Conservation (phyloP, 2,797 vertebrate genomes). For the Centropyge bicolor region DNA sequence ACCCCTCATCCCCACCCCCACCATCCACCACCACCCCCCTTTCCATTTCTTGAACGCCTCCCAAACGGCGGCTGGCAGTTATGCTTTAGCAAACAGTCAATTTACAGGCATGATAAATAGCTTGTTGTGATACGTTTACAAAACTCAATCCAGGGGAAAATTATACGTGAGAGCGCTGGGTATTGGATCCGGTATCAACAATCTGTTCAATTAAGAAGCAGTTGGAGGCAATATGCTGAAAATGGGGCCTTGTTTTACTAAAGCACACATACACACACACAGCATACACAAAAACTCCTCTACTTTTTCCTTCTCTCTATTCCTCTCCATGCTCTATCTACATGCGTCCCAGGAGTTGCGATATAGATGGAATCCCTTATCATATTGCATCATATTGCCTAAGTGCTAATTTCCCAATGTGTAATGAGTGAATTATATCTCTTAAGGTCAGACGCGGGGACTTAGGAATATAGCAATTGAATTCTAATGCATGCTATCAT, state of each 20-base stretch:
- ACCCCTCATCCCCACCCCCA: slow-evolving; percentile 45
- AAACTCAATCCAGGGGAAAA: slow-evolving; percentile 94
- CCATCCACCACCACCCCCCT: slow-evolving; percentile 23
- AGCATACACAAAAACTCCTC: slow-evolving; percentile 38
- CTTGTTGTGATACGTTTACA: slow-evolving; percentile 93
- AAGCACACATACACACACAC: slow-evolving; percentile 62
- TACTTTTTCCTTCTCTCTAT: slow-evolving; percentile 51
- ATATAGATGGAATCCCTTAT: slow-evolving; percentile 80
- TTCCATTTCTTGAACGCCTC: slow-evolving; percentile 90
- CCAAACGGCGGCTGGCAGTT: slow-evolving; percentile 91
- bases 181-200: slow-evolving; percentile 94
- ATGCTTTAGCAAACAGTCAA: slow-evolving; percentile 97
- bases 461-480: slow-evolving; percentile 84
- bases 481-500: slow-evolving; percentile 86
- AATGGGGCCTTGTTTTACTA: slow-evolving; percentile 83
- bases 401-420: slow-evolving; percentile 85
- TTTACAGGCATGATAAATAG: slow-evolving; percentile 95
- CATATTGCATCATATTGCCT: slow-evolving; percentile 80
- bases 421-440: slow-evolving; percentile 85
- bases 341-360: slow-evolving; percentile 68
- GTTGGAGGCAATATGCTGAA: slow-evolving; percentile 93
- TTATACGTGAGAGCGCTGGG: slow-evolving; percentile 91
- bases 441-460: slow-evolving; percentile 83
- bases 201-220: slow-evolving; percentile 95
- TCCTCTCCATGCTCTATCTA: slow-evolving; percentile 51